Evolutionary conservation across 2,888 invertebrate species (phyloP).

Genomic region (Clostera curtula): DNA sequence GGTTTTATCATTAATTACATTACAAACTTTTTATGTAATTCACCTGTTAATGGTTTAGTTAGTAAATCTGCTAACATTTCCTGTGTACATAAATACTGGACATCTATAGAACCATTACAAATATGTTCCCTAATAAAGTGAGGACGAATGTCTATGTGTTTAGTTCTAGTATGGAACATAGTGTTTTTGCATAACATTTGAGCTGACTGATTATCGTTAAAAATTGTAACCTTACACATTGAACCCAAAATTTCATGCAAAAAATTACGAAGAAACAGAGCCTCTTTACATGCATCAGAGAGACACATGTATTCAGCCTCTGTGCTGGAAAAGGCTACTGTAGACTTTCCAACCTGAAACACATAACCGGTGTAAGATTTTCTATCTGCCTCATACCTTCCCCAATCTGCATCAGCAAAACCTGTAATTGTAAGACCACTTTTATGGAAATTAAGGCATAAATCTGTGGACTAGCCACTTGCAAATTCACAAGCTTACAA

Average conservation of each 20-base stretch:
- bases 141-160: background rate
- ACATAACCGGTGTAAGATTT: conserved; percentile 17
- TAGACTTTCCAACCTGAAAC: conserved; percentile 6
- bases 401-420: conserved; percentile 18
- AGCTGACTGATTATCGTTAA: background rate
- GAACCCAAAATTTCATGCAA: background rate
- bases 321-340: conserved; percentile 3
- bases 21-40: background rate
- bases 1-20: no score
- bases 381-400: conserved; percentile 6
- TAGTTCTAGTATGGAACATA: background rate
- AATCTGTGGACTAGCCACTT: no score
- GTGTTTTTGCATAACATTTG: background rate
- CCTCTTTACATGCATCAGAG: conserved; percentile 3
- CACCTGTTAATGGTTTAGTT: background rate
- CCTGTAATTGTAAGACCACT: background rate
- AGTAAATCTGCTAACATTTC: background rate
- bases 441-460: conserved; percentile 7
- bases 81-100: background rate
- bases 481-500: no score
- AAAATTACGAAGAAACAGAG: background rate
- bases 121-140: background rate
- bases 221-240: background rate
- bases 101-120: background rate
- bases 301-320: conserved; percentile 4